Base-by-base conservation (phyloP, 2,797 vertebrate genomes). In the Ispidina picta region DNA sequence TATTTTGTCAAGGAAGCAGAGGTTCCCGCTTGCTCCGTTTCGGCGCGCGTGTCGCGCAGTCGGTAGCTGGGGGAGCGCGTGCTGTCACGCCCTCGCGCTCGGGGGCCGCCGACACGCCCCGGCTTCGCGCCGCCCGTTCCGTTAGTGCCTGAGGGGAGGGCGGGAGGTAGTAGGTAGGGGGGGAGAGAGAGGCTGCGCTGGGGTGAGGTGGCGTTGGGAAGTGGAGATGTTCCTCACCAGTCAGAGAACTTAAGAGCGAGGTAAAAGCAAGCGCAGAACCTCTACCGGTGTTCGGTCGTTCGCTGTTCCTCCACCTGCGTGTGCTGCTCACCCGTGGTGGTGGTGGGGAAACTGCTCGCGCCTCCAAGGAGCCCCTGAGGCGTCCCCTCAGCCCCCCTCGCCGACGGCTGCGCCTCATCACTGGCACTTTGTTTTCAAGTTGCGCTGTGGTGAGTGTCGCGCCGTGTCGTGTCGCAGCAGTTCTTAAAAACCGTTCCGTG, bases 1-100 rank as follows among this genome's bases (percentile, higher is more conserved):
- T 15, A 1, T 19, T 5, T 23, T 3, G 22, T n/a, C 4, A 11
- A 3, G 1, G 5, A 20, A 12, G 33, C 0, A 6, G 9, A n/a
- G 79, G 15, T 72, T 63, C 18, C 2, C 2, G 2, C 4, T 26
- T 5, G 46, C 9, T 33, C 3, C 1, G 9, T 18, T 46, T 20
- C 2, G 16, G 28, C 11, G 9, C 29, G 49, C 49, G 41, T 23
- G 63, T 20, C 22, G 6, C 37, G 7, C 18, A 5, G 17, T n/a
- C 6, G 25, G 44, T 15, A 41, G 52, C 49, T 9, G 8, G 25
- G 15, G 25, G 48, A 15, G 48, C 25, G 25, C 48, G 48, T 15
- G 48, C 48, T 18, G 48, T 14, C 48, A 51, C 25, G 25, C 48
- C 28, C 51, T 26, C 26, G 51, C 51, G 51, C 28, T 26, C 16